phyloP scores from a whole-genome alignment of 2,113 vertebrate genomes.

The Hypanus sabinus region DNA sequence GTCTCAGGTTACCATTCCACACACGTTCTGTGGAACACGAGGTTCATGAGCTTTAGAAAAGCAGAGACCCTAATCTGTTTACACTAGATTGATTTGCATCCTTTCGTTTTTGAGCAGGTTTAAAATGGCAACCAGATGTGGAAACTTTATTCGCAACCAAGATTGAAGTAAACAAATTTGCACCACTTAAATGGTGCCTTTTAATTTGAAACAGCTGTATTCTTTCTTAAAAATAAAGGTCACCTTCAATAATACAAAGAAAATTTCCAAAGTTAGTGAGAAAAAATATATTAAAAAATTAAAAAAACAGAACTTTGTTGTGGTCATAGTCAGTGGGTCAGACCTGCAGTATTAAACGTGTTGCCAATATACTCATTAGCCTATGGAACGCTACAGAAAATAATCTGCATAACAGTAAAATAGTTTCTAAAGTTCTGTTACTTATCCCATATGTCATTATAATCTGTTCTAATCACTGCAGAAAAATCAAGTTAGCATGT shows the following conservation, averaged over 20 bases:
- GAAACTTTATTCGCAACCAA: conserved; percentile 26
- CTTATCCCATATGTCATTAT: not conserved
- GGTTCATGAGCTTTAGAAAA: conserved; percentile 1
- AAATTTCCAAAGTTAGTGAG: not conserved
- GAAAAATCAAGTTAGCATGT: not conserved
- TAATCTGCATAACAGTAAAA: not conserved
- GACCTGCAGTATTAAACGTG: not conserved
- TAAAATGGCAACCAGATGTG: conserved; percentile 33
- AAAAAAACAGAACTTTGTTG: not conserved
- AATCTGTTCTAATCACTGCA: not conserved
- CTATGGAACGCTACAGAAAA: not conserved
- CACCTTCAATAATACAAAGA: not conserved
- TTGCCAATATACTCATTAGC: not conserved
- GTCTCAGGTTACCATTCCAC: conserved; percentile 27
- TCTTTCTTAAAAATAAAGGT: not conserved
- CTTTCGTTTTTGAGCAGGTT: conserved; percentile 29
- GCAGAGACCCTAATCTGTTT: conserved; percentile 25
- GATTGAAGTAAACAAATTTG: conserved; percentile 35
- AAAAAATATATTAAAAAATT: not conserved
- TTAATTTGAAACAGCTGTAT: conserved; percentile 30
- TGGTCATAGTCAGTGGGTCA: not conserved
- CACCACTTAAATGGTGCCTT: conserved; percentile 32
- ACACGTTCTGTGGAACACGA: not conserved
- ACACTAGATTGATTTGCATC: conserved; percentile 27
- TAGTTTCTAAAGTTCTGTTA: not conserved